Percentiles rank a stretch among this genome's conserved stretches.
phyloP scores from a whole-genome alignment of 1,140 invertebrate species.

The Meloidogyne chitwoodi region DNA sequence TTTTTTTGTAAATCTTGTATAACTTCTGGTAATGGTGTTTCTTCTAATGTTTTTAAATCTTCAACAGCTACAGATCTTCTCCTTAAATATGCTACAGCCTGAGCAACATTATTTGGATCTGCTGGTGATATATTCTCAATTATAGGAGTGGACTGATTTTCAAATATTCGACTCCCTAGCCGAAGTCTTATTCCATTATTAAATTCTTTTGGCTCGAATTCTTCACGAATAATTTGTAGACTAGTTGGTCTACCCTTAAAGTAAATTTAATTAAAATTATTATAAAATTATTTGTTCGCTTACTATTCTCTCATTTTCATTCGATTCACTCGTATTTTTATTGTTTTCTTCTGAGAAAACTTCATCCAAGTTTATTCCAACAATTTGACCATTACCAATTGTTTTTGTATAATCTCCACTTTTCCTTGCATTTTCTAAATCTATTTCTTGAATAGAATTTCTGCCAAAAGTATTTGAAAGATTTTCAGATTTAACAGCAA shows the following conservation, averaged over 20 bases:
- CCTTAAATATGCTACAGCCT: constrained; percentile 45
- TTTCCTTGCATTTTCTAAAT: constrained; percentile 6
- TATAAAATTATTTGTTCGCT: not conserved
- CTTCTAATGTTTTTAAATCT: constrained; percentile 32
- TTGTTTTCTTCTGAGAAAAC: not conserved
- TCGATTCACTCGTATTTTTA: not conserved
- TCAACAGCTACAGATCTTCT: constrained; percentile 48
- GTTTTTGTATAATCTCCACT: not conserved
- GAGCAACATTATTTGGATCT: constrained; percentile 33
- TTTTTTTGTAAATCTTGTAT: not conserved
- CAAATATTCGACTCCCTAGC: not conserved
- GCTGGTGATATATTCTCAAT: not conserved
- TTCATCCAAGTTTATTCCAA: not conserved
- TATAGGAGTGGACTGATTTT: not conserved
- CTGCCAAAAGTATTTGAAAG: not conserved
- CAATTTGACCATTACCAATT: not conserved
- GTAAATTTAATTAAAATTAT: not conserved
- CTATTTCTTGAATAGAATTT: not conserved
- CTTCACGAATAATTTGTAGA: constrained; percentile 38
- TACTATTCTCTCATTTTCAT: not conserved
- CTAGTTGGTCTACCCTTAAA: not conserved
- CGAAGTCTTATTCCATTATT: constrained; percentile 15
- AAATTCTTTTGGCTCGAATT: constrained; percentile 20
- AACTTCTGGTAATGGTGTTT: constrained; percentile 31
- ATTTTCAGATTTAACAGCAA: not conserved